Evolutionary conservation across 35 echinoderm and acorn worm genomes (phyloP).

Genomic region (Chiridota heheva): DNA sequence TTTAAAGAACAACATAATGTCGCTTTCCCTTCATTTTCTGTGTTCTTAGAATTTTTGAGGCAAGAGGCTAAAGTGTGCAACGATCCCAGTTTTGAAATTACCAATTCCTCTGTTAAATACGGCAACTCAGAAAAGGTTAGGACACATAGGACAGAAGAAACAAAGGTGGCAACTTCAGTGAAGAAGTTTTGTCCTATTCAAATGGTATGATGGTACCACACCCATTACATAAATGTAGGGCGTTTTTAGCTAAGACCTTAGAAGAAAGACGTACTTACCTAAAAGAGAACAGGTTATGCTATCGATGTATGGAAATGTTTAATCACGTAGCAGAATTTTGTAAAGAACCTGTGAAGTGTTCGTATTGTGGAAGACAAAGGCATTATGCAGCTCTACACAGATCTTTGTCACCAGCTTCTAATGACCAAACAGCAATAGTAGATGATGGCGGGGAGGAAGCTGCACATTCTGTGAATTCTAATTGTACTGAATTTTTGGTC

Average conservation of each 20-base stretch:
- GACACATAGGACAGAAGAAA: neutral
- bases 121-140: too few relatives aligned
- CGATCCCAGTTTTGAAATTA: constrained; percentile 42
- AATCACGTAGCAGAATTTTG: constrained; percentile 29
- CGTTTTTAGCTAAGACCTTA: constrained; percentile 10
- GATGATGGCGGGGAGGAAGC: constrained; percentile 25
- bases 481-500: constrained; percentile 34
- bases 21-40: constrained; percentile 35
- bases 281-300: constrained; percentile 28
- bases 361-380: neutral
- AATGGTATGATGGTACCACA: constrained; percentile 9
- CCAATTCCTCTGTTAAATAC: too few relatives aligned
- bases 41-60: constrained; percentile 39
- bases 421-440: neutral
- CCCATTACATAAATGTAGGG: constrained; percentile 41
- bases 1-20: constrained; percentile 31
- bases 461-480: constrained; percentile 3
- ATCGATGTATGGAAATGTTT: neutral
- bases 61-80: constrained; percentile 33
- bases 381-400: constrained; percentile 25
- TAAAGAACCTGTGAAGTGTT: neutral
- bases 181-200: constrained; percentile 41
- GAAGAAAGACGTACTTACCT: constrained; percentile 11
- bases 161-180: neutral
- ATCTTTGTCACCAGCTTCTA: neutral